Base-by-base conservation (phyloP, 2,888 invertebrate species). In the Baccha elongata region DNA sequence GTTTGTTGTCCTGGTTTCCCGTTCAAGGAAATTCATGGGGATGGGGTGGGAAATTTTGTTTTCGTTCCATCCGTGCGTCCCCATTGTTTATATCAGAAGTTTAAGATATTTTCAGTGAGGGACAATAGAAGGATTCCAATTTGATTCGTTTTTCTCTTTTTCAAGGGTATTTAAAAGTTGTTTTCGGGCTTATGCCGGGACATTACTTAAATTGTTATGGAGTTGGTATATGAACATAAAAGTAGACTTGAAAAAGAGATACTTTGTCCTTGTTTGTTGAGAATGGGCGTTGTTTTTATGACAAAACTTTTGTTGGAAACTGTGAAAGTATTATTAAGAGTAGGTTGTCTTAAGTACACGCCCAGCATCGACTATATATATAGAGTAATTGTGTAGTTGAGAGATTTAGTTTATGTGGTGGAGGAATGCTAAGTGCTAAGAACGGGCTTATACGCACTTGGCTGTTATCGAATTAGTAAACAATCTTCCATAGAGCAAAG, bases 191-290 rank as follows among this genome's bases (percentile, higher is more conserved):
- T 71, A 71, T 71, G 65, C 50, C 44, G 46, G 71, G 69, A 69
- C 80, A 67, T 81, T 81, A 75, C 52, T 75, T 75, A 71, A 65
- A 81, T 81, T 81, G 75, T 81, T 81, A 81, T 81, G 69, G 44
- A 23, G 26, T 26, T 26, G 6, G 26, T 26, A 6, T 26, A 32
- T 13, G 44, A 44, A 60, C 58, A 60, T 75, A 75, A 81, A 65
- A 65, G 46, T 65, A 23, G 60, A 75, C 75, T 73, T 68, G 40
- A 8, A n/a, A 50, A 73, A 53, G 73, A 79, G 73, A 68, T 62
- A 37, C 46, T 53, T 42, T 67, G 42, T 53, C 7, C 35, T 53
- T 67, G 60, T 23, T 42, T 21, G 65, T 40, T 15, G n/a, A 26
- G 29, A 13, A 35, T 42, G 35, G 40, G 67, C 53, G 52, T 65